A percentile compares a stretch with the other conserved stretches of the same genome.
These are phyloP conservation scores for Rhinella marina DNA, from an alignment of 2,797 vertebrate species.

Conservation along the genomic window DNA sequence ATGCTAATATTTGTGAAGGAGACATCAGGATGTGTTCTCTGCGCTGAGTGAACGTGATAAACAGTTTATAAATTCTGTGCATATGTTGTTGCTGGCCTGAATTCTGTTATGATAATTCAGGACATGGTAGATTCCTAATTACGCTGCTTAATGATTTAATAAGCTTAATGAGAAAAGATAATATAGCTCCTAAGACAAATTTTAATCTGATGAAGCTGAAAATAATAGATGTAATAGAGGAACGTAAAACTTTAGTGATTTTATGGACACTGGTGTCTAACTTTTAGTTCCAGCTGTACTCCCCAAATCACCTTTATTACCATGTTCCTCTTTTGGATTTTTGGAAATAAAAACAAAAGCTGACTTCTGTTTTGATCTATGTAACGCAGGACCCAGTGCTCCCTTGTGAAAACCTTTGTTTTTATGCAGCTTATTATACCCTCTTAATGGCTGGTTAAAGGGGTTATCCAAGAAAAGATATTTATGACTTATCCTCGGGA, in stretches of 20 bases:
- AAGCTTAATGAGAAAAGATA: conserved; percentile 19
- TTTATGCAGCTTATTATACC: neutral
- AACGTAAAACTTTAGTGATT: neutral
- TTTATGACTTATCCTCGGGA: no score
- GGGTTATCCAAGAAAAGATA: no score
- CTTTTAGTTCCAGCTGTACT: neutral
- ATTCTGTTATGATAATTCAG: conserved; percentile 11
- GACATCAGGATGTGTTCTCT: neutral
- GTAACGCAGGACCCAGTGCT: neutral
- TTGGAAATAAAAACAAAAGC: neutral
- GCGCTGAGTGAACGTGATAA: neutral
- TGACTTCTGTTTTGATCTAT: neutral
- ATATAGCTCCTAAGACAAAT: neutral
- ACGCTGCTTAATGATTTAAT: conserved; percentile 2
- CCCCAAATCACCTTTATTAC: neutral
- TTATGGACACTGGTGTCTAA: neutral
- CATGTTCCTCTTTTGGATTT: neutral
- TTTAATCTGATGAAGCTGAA: neutral
- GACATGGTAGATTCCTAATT: neutral
- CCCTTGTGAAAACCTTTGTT: neutral
- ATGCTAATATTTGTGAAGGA: neutral
- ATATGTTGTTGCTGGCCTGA: conserved; percentile 12
- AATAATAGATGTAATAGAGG: neutral
- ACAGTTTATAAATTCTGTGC: conserved; percentile 25
- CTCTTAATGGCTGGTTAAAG: no score